phyloP scores from a whole-genome alignment of 2,797 vertebrate genomes.

The Gorsachius magnificus region DNA sequence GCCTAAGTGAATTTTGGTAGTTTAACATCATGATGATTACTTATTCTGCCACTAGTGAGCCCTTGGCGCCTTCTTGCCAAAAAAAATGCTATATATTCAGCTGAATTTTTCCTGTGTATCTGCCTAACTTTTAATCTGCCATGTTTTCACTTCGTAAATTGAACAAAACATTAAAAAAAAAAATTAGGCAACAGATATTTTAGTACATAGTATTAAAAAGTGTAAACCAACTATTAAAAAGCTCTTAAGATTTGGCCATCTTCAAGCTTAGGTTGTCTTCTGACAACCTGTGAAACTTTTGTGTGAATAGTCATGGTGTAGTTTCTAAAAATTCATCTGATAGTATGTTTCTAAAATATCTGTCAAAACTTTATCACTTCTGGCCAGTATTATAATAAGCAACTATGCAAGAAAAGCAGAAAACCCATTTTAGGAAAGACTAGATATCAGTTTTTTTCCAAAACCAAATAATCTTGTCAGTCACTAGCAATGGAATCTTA shows the following conservation, averaged over 20 bases:
- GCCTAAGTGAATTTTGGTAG: slow-evolving; percentile 26
- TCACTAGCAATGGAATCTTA: not conserved
- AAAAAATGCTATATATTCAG: not conserved
- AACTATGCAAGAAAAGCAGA: not conserved
- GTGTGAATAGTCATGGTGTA: not conserved
- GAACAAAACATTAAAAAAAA: not conserved
- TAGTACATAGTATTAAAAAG: not conserved
- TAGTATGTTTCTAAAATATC: not conserved
- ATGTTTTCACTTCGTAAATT: not conserved
- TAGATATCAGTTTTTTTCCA: not conserved
- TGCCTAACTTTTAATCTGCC: not conserved
- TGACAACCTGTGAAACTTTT: not conserved
- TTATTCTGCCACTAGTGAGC: slow-evolving; percentile 11
- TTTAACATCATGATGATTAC: not conserved
- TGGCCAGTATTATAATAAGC: not conserved
- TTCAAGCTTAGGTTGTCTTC: not conserved
- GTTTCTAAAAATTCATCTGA: not conserved
- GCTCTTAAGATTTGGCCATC: not conserved
- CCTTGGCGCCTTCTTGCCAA: not conserved
- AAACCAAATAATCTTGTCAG: not conserved
- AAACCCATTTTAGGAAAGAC: not conserved
- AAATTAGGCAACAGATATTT: not conserved
- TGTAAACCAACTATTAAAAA: not conserved
- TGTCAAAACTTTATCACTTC: not conserved
- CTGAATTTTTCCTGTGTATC: not conserved